phyloP scores from a whole-genome alignment of 2,113 vertebrate species.

The Numenius arquata region DNA sequence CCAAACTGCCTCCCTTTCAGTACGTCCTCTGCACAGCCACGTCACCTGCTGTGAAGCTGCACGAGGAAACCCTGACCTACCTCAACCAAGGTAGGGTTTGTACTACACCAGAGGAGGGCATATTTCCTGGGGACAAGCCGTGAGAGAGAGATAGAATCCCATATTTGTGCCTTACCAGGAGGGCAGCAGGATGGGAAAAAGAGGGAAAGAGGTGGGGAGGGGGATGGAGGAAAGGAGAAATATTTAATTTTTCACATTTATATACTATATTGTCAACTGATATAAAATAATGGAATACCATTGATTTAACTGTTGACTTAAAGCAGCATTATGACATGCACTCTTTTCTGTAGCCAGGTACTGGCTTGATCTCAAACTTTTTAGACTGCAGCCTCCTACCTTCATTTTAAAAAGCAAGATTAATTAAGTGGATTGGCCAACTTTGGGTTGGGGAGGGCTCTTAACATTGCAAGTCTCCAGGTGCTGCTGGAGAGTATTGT shows the following conservation, averaged over 20 bases:
- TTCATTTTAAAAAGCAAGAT: background rate
- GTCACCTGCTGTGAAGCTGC: conserved; percentile 89
- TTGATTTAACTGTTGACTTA: background rate
- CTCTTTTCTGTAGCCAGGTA: background rate
- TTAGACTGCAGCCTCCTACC: background rate
- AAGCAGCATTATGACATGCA: background rate
- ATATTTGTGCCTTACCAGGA: background rate
- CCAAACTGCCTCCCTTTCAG: conserved; percentile 81
- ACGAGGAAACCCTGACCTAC: conserved; percentile 91
- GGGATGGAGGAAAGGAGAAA: background rate
- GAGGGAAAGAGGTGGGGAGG: background rate
- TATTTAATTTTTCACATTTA: background rate
- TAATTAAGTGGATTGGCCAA: background rate
- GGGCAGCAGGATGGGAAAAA: background rate
- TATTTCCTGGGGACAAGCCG: background rate
- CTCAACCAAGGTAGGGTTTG: conserved; percentile 90
- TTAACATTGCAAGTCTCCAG: background rate
- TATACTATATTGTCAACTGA: background rate
- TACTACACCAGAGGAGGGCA: background rate
- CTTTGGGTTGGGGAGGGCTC: background rate
- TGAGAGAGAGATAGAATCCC: background rate
- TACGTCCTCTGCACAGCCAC: conserved; percentile 89
- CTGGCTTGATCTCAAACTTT: background rate
- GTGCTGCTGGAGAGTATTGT: background rate
- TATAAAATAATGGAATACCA: background rate